phyloP scores from a whole-genome alignment of 2,888 invertebrate genomes.

The Ennomos erosarius region DNA sequence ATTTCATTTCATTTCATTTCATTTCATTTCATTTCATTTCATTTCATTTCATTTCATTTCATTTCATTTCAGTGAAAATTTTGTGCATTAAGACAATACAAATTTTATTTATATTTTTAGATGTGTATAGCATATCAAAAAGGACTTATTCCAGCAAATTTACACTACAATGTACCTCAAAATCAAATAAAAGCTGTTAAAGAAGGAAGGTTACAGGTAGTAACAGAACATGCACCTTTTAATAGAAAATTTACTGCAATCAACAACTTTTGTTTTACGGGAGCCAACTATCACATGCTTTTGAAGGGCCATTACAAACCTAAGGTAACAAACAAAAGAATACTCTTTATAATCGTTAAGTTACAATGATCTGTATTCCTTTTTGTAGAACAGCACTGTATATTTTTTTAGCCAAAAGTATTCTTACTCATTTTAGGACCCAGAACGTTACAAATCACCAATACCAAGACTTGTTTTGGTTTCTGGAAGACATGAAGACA shows the following conservation, averaged over 20 bases:
- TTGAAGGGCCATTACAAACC: constrained; percentile 55
- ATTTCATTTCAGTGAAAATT: too few relatives aligned
- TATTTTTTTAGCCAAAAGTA: too few relatives aligned
- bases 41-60: too few relatives aligned
- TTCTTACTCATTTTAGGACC: constrained; percentile 44
- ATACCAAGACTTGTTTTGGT: constrained; percentile 78
- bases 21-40: too few relatives aligned
- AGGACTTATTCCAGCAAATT: constrained; percentile 53
- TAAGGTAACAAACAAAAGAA: constrained; percentile 43
- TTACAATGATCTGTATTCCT: too few relatives aligned
- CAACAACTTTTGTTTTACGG: constrained; percentile 53
- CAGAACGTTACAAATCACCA: constrained; percentile 46
- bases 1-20: too few relatives aligned
- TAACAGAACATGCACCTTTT: constrained; percentile 47
- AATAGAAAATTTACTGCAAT: constrained; percentile 50
- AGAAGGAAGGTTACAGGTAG: constrained; percentile 45
- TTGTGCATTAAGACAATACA: too few relatives aligned
- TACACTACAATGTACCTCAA: constrained; percentile 51
- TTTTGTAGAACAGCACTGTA: too few relatives aligned
- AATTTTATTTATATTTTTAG: too few relatives aligned
- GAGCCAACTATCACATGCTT: constrained; percentile 52
- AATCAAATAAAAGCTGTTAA: constrained; percentile 48
- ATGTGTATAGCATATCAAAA: constrained; percentile 53
- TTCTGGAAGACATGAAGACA: constrained; percentile 83
- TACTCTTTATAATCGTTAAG: too few relatives aligned